Conservation (phyloP, 2,888 invertebrate species). For the Melieria omissa region DNA sequence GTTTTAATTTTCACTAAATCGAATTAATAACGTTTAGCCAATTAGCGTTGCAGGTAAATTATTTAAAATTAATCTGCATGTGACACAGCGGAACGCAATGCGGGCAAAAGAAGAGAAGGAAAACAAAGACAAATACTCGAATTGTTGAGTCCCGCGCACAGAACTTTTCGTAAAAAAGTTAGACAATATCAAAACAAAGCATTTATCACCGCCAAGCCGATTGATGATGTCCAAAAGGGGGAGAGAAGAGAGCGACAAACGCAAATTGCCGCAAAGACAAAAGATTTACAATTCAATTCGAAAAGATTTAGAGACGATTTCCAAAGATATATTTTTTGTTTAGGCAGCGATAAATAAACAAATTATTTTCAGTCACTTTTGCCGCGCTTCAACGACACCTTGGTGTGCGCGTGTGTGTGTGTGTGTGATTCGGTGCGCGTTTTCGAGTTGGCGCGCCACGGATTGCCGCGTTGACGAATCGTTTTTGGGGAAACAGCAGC, state of each 20-base stretch:
- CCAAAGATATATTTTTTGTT: slow-evolving; percentile 60
- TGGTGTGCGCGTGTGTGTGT: background rate
- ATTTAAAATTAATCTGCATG: no score
- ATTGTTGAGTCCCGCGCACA: background rate
- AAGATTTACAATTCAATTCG: slow-evolving; percentile 61
- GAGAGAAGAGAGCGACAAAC: slow-evolving; percentile 19
- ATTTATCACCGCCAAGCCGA: slow-evolving; percentile 55
- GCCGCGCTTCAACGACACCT: slow-evolving; percentile 11
- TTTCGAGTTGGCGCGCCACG: background rate
- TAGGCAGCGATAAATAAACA: slow-evolving; percentile 60
- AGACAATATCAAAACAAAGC: slow-evolving; percentile 58
- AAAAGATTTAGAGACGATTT: slow-evolving; percentile 60
- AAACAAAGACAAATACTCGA: no score
- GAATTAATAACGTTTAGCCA: no score
- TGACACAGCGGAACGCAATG: no score
- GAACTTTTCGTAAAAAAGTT: background rate
- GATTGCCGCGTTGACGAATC: slow-evolving; percentile 23
- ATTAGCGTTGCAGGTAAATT: no score
- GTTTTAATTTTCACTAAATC: no score
- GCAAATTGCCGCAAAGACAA: slow-evolving; percentile 48
- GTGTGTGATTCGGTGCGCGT: background rate
- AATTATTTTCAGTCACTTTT: slow-evolving; percentile 31
- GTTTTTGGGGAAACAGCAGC: slow-evolving; percentile 18
- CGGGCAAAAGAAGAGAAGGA: no score
- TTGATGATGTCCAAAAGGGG: slow-evolving; percentile 40